Evolutionary conservation across 2,888 invertebrate species (phyloP).

Genomic region (Hoplodrina ambigua): DNA sequence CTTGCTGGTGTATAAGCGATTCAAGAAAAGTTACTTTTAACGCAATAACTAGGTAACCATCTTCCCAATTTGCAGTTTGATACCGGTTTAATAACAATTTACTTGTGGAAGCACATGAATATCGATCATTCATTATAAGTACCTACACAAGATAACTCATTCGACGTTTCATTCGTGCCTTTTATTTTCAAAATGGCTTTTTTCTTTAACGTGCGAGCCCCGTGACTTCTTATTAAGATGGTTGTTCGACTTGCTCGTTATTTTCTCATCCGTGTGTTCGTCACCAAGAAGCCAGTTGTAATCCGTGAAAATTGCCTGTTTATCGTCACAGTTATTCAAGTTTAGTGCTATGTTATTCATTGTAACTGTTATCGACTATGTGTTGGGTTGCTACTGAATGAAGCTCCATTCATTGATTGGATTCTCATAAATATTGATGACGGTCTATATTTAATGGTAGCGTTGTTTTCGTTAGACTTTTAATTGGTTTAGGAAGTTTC

Average conservation of each 20-base stretch:
- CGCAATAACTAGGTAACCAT: too few species aligned
- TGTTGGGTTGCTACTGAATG: slow-evolving; percentile 63
- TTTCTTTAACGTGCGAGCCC: too few species aligned
- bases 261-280: slow-evolving; percentile 64
- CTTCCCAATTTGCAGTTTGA: too few species aligned
- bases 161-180: too few species aligned
- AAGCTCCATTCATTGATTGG: slow-evolving; percentile 48
- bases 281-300: slow-evolving; percentile 65
- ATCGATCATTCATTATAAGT: too few species aligned
- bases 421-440: slow-evolving; percentile 53
- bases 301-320: slow-evolving; percentile 79
- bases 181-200: background rate
- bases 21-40: too few species aligned
- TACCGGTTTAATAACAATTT: too few species aligned
- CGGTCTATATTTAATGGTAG: background rate
- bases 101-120: too few species aligned
- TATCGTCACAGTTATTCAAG: slow-evolving; percentile 74
- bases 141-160: too few species aligned
- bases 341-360: slow-evolving; percentile 65
- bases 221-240: background rate
- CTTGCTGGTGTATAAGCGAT: too few species aligned
- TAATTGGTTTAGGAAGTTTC: background rate
- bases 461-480: background rate
- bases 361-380: slow-evolving; percentile 60
- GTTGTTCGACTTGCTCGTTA: slow-evolving; percentile 27